Conservation (phyloP, 2,888 invertebrate species). For the Cheilosia vernalis region DNA sequence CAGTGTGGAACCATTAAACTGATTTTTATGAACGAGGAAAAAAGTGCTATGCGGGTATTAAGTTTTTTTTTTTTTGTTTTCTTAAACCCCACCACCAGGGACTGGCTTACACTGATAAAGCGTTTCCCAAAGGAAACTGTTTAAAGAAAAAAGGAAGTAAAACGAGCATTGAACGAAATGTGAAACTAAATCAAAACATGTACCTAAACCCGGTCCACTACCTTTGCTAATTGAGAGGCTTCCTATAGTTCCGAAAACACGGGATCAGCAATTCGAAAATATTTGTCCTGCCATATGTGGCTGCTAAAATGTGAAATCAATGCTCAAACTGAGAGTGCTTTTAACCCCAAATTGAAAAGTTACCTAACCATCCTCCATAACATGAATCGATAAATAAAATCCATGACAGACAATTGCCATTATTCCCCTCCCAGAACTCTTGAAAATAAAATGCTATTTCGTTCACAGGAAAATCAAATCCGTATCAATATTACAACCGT, state of each 20-base stretch:
- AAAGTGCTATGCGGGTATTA: background rate
- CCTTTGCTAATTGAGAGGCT: too few relatives aligned
- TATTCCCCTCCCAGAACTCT: background rate
- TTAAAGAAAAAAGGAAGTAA: too few relatives aligned
- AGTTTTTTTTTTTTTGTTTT: background rate
- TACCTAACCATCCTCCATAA: background rate
- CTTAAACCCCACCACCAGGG: background rate
- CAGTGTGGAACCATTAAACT: slow-evolving; percentile 13
- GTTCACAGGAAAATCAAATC: slow-evolving; percentile 47
- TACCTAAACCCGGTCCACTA: too few relatives aligned
- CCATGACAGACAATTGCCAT: background rate
- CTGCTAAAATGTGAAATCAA: too few relatives aligned
- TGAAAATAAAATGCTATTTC: slow-evolving; percentile 27
- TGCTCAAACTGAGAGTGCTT: too few relatives aligned
- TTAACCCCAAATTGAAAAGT: background rate
- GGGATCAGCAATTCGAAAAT: too few relatives aligned
- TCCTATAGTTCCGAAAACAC: too few relatives aligned
- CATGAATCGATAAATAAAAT: slow-evolving; percentile 13
- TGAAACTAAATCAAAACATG: too few relatives aligned
- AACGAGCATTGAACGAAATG: too few relatives aligned
- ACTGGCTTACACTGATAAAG: too few relatives aligned
- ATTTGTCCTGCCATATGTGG: too few relatives aligned
- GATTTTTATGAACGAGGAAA: slow-evolving; percentile 11
- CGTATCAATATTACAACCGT: slow-evolving; percentile 38
- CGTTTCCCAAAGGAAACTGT: too few relatives aligned